phyloP scores from a whole-genome alignment of 2,113 vertebrate species.

The Miniopterus natalensis region DNA sequence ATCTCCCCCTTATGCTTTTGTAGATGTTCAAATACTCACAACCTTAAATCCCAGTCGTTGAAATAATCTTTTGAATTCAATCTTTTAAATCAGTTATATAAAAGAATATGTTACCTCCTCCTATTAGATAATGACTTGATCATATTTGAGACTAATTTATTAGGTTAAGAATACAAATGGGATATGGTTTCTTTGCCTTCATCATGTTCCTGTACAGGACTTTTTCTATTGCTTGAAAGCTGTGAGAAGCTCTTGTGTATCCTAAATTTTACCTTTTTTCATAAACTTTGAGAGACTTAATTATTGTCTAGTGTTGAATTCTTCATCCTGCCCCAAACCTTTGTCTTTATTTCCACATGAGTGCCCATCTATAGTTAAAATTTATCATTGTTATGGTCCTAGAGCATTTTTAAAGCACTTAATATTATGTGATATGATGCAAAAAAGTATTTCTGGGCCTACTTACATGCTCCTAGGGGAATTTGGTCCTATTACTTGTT shows the following conservation, averaged over 20 bases:
- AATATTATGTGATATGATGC: neutral
- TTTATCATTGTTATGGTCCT: neutral
- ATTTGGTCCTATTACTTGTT: neutral
- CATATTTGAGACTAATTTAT: neutral
- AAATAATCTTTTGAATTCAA: neutral
- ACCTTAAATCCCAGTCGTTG: neutral
- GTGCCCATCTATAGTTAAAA: neutral
- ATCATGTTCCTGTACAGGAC: neutral
- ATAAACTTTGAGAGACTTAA: neutral
- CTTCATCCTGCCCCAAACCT: neutral
- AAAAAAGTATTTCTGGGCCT: neutral
- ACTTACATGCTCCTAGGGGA: neutral
- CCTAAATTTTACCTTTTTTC: neutral
- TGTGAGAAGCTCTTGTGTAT: neutral
- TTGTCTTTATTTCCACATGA: neutral
- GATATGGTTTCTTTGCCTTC: neutral
- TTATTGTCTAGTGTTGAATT: neutral
- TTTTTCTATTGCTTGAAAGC: neutral
- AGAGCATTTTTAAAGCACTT: neutral
- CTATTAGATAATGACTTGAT: neutral
- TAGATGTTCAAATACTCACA: neutral
- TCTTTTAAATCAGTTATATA: slow-evolving; percentile 27
- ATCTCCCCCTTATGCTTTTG: neutral
- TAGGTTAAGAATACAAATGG: neutral
- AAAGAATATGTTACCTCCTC: neutral